Base-by-base conservation (phyloP, 2,113 vertebrate genomes). In the Hemiprocne comata region DNA sequence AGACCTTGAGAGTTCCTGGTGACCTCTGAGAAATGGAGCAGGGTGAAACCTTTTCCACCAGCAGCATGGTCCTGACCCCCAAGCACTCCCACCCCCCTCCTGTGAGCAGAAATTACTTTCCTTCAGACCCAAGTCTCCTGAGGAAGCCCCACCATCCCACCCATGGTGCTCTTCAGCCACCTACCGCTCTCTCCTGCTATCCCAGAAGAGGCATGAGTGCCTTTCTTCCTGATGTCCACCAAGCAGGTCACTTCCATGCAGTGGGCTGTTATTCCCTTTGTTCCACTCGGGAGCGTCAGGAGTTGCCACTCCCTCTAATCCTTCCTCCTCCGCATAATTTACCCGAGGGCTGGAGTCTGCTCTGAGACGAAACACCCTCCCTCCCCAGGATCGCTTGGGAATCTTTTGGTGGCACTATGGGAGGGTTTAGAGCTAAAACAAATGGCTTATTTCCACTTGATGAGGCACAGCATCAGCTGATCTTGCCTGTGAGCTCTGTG, bases 401-500 rank as follows among this genome's bases (percentile, higher is more conserved):
- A 14, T 18, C 21, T 31, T 69, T 44, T 8, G 0, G 0, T 20
- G 72, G 25, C 3, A 0, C 36, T 13, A 12, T 2, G 6, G 70
- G n/a, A 36, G 10, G 25, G 46, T 1, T 8, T 33, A 9, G 28
- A 82, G 42, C 70, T 33, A 34, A 17, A 3, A 29, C 10, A 4
- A 67, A 46, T 9, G 0, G 9, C 2, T 58, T 50, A 4, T 85
- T 64, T 66, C 13, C 78, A 31, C 31, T 16, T 2, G 15, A 7
- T 10, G 21, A 1, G 9, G 55, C 36, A 29, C 21, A n/a, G 50
- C 3, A 1, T 20, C 55, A 10, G 3, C 20, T 7, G 67, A 55
- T 1, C 0, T 3, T 0, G 1, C 29, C 46, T 0, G 0, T 17
- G 57, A n/a, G 34, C 17, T 33, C 34, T 12, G 18, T 6, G 44